phyloP scores from a whole-genome alignment of 2,888 invertebrate species.

The Trichogramma evanescens region DNA sequence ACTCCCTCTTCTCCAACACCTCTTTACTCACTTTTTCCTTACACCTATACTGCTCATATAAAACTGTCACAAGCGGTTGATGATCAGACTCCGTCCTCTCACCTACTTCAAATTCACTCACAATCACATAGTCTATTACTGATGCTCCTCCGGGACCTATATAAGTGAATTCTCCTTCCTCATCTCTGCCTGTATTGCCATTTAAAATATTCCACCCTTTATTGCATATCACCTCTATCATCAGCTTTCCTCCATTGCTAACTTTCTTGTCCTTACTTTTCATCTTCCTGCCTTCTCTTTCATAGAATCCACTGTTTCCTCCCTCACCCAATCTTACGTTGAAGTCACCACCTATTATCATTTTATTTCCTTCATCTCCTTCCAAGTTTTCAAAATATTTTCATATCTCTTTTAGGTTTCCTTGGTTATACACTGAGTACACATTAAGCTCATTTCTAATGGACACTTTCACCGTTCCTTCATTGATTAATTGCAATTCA shows the following conservation, averaged over 20 bases:
- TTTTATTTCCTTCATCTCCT: not conserved
- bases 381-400: not conserved
- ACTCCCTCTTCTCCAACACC: not conserved
- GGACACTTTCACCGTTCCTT: not conserved
- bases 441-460: not conserved
- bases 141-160: constrained; percentile 13
- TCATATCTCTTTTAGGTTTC: not conserved
- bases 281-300: not conserved
- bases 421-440: not conserved
- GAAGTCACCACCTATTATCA: constrained; percentile 7
- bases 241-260: constrained; percentile 9
- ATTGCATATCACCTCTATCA: constrained; percentile 15
- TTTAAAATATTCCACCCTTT: constrained; percentile 22
- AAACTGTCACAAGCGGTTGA: not conserved
- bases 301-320: not conserved
- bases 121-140: constrained; percentile 22
- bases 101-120: constrained; percentile 6
- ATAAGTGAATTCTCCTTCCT: constrained; percentile 21
- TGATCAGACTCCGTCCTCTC: not conserved
- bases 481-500: not conserved
- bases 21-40: not conserved
- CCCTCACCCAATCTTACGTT: constrained; percentile 13
- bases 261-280: constrained; percentile 7
- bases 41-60: not conserved
- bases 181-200: constrained; percentile 17